Evolutionary conservation across 2,113 vertebrate species (phyloP).

Genomic region (Macrotus californicus): DNA sequence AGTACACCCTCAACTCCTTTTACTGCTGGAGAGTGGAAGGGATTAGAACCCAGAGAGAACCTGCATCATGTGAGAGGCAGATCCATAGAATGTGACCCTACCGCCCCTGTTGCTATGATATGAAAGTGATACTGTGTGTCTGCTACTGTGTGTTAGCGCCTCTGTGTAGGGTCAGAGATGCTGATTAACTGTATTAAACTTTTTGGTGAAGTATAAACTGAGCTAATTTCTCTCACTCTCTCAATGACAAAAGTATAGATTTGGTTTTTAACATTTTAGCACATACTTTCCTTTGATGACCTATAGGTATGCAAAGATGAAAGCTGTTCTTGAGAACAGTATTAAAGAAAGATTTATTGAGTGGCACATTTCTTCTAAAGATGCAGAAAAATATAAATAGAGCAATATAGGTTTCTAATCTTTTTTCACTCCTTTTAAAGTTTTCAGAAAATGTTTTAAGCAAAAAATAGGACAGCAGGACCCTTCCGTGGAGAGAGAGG

Average conservation of each 20-base stretch:
- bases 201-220: background rate
- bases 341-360: constrained; percentile 38
- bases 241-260: constrained; percentile 5
- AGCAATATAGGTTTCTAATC: background rate
- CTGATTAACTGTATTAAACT: background rate
- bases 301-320: background rate
- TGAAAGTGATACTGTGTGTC: constrained; percentile 51
- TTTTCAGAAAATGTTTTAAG: constrained; percentile 36
- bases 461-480: background rate
- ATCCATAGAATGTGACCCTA: background rate
- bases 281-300: background rate
- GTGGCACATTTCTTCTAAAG: background rate
- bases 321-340: constrained; percentile 32
- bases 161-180: background rate
- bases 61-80: background rate
- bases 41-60: background rate
- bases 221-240: background rate
- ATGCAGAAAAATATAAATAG: constrained; percentile 39
- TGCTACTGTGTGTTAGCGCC: background rate
- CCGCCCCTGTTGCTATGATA: constrained; percentile 35
- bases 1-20: background rate
- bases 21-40: background rate
- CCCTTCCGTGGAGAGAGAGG: background rate
- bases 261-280: constrained; percentile 56
- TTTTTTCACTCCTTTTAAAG: background rate